These are phyloP conservation scores for Caenorhabditis tropicalis DNA, from an alignment of 1,140 invertebrate species.

Conservation along the genomic window DNA sequence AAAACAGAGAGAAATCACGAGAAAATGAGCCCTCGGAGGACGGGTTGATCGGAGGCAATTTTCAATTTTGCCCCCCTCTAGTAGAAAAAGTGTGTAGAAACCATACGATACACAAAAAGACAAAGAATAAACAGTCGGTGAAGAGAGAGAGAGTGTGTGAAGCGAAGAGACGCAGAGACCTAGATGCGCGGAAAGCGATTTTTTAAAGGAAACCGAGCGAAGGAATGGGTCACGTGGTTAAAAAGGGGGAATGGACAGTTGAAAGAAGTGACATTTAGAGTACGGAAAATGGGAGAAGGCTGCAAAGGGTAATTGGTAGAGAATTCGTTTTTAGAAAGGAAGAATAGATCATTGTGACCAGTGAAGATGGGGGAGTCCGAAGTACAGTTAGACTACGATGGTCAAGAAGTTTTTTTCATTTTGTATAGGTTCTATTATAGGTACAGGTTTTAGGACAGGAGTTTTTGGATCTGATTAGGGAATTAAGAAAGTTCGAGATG, in stretches of 20 bases:
- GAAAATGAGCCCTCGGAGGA: too few species aligned
- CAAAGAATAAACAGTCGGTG: neutral
- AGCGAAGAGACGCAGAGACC: neutral
- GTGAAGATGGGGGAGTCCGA: neutral
- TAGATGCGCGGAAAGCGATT: conserved; percentile 27
- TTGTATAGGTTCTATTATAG: neutral
- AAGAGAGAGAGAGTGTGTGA: neutral
- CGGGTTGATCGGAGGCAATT: conserved; percentile 13
- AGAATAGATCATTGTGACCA: neutral
- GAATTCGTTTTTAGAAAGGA: too few species aligned
- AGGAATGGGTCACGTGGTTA: conserved; percentile 13
- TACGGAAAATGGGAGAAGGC: neutral
- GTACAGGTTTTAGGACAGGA: too few species aligned
- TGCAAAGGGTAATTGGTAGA: conserved; percentile 1
- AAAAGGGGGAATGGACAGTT: neutral
- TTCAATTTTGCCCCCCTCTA: neutral
- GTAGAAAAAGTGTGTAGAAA: neutral
- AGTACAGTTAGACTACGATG: neutral
- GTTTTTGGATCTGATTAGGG: too few species aligned
- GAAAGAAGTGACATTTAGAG: neutral
- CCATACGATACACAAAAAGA: neutral
- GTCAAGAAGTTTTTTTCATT: neutral
- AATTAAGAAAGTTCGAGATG: too few species aligned
- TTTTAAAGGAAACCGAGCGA: neutral
- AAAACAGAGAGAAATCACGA: neutral